Evolutionary conservation across 2,888 invertebrate genomes (phyloP), one percentile per base, ranked within the genome.

Genomic region (Punctoribates punctum): DNA sequence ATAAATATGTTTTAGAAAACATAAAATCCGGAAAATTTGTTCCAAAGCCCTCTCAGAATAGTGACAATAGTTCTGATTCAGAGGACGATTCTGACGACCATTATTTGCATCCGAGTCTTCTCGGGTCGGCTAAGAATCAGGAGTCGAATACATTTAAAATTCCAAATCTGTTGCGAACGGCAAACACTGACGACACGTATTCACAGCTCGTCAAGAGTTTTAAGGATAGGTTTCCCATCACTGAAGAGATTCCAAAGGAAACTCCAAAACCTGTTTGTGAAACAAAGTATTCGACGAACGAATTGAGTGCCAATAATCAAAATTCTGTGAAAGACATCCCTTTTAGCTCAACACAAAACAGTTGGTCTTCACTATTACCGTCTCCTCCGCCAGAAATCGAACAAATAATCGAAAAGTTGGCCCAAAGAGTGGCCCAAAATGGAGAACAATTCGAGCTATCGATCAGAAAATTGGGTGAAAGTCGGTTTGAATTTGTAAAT

Each of bases 361-460:
- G n/a, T 17, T 88, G 38, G 84, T 87, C 13, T 85, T 88, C 75
- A 29, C 46, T 77, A 15, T n/a, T 77, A 27, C 77, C 77, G 13
- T 83, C 85, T 1, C 96, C 96, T 0, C 90, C 94, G 0, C 90
- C 90, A 5, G 94, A 94, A 81, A 86, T 92, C 0, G 90, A 91
- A 82, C 87, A 91, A 25, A 92, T 98, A 11, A 92, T 99, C 77
- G 95, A 96, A 84, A 96, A 96, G 85, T 96, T 98, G 90, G 97
- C 98, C 0, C 90, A 90, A 79, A 97, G 97, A 84, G 97, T 99
- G 0, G 92, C 94, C 0, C 93, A 94, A 81, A 97, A 97, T 85
- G 99, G 98, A 0, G 89, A 90, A 75, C 92, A 93, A 81, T 97
- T 98, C 83, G 97, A 98, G 81, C 82, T 82, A 42, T 89, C 90